Evolutionary conservation across 2,888 invertebrate species (phyloP).

Genomic region (Orthosia incerta): DNA sequence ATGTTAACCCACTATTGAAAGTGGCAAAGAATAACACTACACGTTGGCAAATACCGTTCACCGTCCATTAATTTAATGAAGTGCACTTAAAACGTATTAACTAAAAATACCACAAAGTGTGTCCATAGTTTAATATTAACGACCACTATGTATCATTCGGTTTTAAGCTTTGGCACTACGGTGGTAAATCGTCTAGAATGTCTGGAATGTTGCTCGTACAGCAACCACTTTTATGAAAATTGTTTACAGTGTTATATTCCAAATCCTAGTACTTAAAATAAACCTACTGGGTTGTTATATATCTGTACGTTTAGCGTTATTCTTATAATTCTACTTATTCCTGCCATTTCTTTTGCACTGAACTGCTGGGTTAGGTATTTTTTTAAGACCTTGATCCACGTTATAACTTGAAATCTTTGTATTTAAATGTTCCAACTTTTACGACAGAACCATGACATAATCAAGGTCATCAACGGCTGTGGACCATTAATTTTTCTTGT

Average conservation of each 20-base stretch:
- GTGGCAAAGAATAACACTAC: conserved; percentile 15
- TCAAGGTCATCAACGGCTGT: not conserved
- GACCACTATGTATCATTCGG: conserved; percentile 17
- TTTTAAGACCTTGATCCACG: not conserved
- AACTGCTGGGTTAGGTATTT: not conserved
- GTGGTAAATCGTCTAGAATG: conserved; percentile 2
- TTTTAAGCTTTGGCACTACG: conserved; percentile 17
- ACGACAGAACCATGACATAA: not conserved
- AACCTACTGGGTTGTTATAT: too few species aligned
- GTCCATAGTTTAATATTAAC: conserved; percentile 38
- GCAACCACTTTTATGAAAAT: not conserved
- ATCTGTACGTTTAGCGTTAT: too few species aligned
- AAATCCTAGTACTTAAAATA: not conserved
- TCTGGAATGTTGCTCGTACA: conserved; percentile 1
- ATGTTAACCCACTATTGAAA: conserved; percentile 9
- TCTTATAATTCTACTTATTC: not conserved
- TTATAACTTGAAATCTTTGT: not conserved
- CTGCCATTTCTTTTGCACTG: not conserved
- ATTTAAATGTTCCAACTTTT: not conserved
- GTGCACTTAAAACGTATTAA: conserved; percentile 57
- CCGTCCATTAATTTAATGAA: conserved; percentile 51
- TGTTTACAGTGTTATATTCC: not conserved
- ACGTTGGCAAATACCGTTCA: conserved; percentile 18
- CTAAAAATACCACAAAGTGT: conserved; percentile 41
- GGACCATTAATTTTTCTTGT: conserved; percentile 22